Evolutionary conservation across 2,888 invertebrate species (phyloP), one percentile per base, ranked within the genome.

Genomic region (Crossocerus cetratus): DNA sequence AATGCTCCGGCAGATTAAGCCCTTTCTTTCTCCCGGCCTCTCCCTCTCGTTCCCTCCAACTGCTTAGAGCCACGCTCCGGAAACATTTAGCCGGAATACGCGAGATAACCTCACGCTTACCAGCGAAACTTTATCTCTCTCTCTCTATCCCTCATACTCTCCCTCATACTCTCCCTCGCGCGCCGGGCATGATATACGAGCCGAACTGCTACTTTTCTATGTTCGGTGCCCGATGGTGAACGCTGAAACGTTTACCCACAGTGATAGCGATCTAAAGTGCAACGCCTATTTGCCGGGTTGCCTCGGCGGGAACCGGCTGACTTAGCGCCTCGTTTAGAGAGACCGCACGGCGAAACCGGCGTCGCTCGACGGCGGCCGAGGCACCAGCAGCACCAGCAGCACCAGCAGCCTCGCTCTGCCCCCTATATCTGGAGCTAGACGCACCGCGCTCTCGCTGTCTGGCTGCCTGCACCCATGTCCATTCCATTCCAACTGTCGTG

Each of bases 221-320:
- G 75, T 79, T 80, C 72, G 73, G 69, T 62, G 67, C 67, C 73
- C 71, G 77, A 69, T 71, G 77, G 78, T 71, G 78, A 78, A 76
- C 79, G 82, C 75, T 82, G 69, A 68, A 82, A 81, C 79, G 73
- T 78, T 79, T 81, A 80, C 79, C 77, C 80, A 74, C 76, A 80
- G 61, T 74, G 82, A 83, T 82, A 81, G 70, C 78, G 78, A 83
- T 82, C 82, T 81, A 79, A 76, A 80, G 76, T 78, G 76, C 78
- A 80, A 74, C 67, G 77, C 77, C 81, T 78, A 80, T 81, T 81
- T 76, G 81, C 82, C 65, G 72, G 65, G 60, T 70, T 61, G 69
- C 62, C 65, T 72, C 79, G 67, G 60, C 80, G 70, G 71, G 73
- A 82, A 80, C 69, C 65, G 58, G 74, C 72, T 55, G 59, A 16